Base-by-base conservation (phyloP, 2,888 invertebrate species). In the Eristalis arbustorum region DNA sequence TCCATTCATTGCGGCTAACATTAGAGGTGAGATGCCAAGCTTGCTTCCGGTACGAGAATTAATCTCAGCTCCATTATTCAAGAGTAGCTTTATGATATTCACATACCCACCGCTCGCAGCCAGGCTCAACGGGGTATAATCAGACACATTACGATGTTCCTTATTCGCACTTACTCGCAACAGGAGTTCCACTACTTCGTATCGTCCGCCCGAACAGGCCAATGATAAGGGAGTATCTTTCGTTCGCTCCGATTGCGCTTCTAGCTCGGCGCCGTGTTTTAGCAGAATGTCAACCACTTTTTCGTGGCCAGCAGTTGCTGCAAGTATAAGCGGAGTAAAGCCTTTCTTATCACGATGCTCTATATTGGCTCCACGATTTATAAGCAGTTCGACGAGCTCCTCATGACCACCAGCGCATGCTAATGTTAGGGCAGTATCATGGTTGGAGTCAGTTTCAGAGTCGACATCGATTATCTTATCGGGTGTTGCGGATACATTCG, bases 1-100 rank as follows among this genome's bases (percentile, higher is more conserved):
- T 0, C 99, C 99, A 94, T 99, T 99, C 99, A 99, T 99, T 28
- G 99, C 98, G 22, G 99, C 99, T 91, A 99, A 93, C 99, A 99
- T 99, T 74, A 99, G 94, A 4, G 99, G 99, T 1, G 99, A 99
- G 90, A 99, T 99, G 89, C 99, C 99, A 78, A 99, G 94, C 93
- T 99, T 99, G 88, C 98, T 98, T 66, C 98, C 98, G 69, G 98
- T 98, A 89, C 98, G 95, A 18, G 99, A 99, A 94, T 99, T 99
- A 89, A 99, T 99, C 93, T 99, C 99, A 61, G 99, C 99, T 90
- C 98, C 98, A 92, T 98, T 96, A 91, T 96, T 96, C 63, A 99
- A 94, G 88, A 99, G 94, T 87, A 99, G 94, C 90, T 98, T 96
- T 90, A 99, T 99, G 91, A 99, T 99, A 92, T 99, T 99, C 74